Conservation (phyloP, 2,888 invertebrate species). For the Trichopoda pennipes region DNA sequence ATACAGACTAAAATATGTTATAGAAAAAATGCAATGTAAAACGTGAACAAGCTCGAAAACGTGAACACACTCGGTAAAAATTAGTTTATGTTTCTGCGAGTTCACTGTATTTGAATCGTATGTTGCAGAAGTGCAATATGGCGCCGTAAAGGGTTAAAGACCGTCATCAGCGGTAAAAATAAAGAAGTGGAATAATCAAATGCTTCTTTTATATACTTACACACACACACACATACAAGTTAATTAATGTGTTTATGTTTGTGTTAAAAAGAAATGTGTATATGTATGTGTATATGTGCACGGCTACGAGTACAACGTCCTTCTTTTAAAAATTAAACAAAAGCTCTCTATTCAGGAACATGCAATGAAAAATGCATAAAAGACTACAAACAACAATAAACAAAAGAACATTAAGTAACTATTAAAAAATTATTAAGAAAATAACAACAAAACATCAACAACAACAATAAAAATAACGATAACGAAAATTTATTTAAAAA, state of each 20-base stretch:
- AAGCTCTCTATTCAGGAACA: constrained; percentile 28
- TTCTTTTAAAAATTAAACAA: constrained; percentile 32
- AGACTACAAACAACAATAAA: constrained; percentile 29
- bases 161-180: neutral
- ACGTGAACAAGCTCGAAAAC: too few species aligned
- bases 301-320: constrained; percentile 19
- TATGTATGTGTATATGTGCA: neutral
- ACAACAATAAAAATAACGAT: too few species aligned
- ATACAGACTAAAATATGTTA: too few species aligned
- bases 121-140: too few species aligned
- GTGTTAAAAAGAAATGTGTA: neutral
- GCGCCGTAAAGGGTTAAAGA: constrained; percentile 16
- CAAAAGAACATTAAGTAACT: constrained; percentile 54
- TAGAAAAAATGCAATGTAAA: too few species aligned
- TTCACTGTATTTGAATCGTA: too few species aligned
- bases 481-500: constrained; percentile 14
- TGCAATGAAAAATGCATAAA: constrained; percentile 24
- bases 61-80: too few species aligned
- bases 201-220: neutral
- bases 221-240: too few species aligned
- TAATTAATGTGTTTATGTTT: too few species aligned
- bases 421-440: constrained; percentile 17
- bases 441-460: neutral
- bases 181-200: neutral
- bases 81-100: too few species aligned